Evolutionary conservation across 2,113 vertebrate genomes (phyloP).

Genomic region (Trematocara stigmaticum): DNA sequence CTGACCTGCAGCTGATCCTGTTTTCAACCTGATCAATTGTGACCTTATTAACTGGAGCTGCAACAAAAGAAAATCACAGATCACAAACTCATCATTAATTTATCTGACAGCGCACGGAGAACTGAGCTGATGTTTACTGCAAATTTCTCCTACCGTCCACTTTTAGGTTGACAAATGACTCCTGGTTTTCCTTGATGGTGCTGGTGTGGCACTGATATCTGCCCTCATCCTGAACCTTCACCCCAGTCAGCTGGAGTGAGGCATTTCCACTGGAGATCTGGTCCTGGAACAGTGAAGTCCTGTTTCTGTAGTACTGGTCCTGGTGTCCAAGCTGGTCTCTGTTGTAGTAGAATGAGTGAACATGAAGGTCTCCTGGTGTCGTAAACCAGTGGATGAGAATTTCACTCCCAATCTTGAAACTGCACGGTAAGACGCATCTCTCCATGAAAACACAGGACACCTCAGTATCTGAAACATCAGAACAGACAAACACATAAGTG

Average conservation of each 20-base stretch:
- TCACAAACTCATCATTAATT: neutral
- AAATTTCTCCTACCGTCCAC: slow-evolving; percentile 51
- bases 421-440: slow-evolving; percentile 67
- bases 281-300: slow-evolving; percentile 57
- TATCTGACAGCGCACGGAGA: neutral
- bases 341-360: slow-evolving; percentile 55
- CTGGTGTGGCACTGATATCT: slow-evolving; percentile 68
- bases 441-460: neutral
- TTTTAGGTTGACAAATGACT: neutral
- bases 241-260: slow-evolving; percentile 57
- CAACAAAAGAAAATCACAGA: accelerated
- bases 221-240: slow-evolving; percentile 47
- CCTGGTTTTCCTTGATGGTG: neutral
- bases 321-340: slow-evolving; percentile 31
- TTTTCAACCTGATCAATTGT: neutral
- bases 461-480: neutral
- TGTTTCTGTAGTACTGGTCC: slow-evolving; percentile 7
- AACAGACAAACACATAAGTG: neutral
- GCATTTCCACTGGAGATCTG: slow-evolving; percentile 64
- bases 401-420: neutral
- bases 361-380: accelerated
- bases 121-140: neutral
- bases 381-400: slow-evolving; percentile 72
- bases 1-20: neutral
- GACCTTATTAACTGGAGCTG: neutral